A percentile compares a stretch with the other conserved stretches of the same genome.
phyloP scores from a whole-genome alignment of 2,888 invertebrate genomes.

The Malachius bipustulatus region DNA sequence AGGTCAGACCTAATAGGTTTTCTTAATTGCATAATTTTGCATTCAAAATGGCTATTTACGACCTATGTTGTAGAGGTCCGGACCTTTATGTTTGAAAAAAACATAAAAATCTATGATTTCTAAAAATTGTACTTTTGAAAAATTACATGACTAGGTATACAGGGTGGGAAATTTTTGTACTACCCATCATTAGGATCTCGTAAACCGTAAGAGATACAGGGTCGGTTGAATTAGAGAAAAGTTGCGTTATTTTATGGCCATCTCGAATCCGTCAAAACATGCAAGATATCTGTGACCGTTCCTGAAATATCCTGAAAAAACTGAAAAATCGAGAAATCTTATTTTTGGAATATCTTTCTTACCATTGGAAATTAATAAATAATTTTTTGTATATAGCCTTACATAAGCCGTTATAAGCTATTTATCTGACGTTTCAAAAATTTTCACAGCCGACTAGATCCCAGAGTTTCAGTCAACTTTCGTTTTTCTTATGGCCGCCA shows the following conservation, averaged over 20 bases:
- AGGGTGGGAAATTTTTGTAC: background rate
- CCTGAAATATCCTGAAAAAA: background rate
- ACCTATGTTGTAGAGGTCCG: no score
- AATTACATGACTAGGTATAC: no score
- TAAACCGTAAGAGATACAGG: background rate
- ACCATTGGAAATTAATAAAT: no score
- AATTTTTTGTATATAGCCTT: no score
- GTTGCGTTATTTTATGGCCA: background rate
- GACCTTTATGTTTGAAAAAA: no score
- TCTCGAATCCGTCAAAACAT: background rate
- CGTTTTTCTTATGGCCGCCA: constrained; percentile 1
- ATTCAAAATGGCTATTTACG: no score
- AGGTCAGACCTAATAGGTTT: no score
- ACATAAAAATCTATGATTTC: no score
- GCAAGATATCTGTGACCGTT: background rate
- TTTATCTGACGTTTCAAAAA: background rate
- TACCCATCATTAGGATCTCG: background rate
- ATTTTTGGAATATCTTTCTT: background rate
- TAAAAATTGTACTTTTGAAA: no score
- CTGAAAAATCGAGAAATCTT: no score
- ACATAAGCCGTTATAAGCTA: no score
- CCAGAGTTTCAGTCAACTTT: constrained; percentile 1
- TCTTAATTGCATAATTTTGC: no score
- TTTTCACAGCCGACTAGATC: background rate
- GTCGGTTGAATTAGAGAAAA: constrained; percentile 1